phyloP scores from a whole-genome alignment of 1,140 invertebrate genomes.

The Saxidomus purpurata region DNA sequence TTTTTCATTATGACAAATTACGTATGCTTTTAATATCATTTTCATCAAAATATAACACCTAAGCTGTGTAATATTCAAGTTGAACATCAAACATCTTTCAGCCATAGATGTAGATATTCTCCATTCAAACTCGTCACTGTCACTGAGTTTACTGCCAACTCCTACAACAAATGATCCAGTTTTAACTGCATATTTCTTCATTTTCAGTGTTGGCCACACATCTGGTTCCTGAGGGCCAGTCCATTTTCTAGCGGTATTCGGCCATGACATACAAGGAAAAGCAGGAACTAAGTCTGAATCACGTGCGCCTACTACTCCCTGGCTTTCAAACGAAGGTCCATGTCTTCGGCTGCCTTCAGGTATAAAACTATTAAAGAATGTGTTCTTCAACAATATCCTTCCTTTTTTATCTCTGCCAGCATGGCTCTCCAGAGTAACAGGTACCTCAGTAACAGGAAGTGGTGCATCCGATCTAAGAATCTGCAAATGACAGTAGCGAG shows the following conservation, averaged over 20 bases:
- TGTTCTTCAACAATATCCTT: neutral
- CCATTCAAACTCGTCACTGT: neutral
- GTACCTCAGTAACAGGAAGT: neutral
- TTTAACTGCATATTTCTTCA: neutral
- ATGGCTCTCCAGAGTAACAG: no score
- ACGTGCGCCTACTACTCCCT: neutral
- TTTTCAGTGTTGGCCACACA: neutral
- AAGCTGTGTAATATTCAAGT: slow-evolving; percentile 2
- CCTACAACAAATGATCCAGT: neutral
- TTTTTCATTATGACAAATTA: neutral
- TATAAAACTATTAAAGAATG: neutral
- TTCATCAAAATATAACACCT: slow-evolving; percentile 13
- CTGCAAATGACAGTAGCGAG: neutral
- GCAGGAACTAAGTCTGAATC: neutral
- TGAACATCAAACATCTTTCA: slow-evolving; percentile 9
- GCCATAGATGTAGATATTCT: slow-evolving; percentile 17
- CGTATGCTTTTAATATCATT: neutral
- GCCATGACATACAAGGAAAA: slow-evolving; percentile 5
- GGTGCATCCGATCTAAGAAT: neutral
- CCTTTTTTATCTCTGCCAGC: neutral
- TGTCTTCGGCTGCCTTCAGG: neutral
- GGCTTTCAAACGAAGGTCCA: neutral
- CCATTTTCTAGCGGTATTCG: neutral
- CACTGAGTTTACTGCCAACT: neutral
- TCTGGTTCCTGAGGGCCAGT: no score